Conservation (phyloP, 1,140 invertebrate genomes). For the Drosophila littoralis region DNA sequence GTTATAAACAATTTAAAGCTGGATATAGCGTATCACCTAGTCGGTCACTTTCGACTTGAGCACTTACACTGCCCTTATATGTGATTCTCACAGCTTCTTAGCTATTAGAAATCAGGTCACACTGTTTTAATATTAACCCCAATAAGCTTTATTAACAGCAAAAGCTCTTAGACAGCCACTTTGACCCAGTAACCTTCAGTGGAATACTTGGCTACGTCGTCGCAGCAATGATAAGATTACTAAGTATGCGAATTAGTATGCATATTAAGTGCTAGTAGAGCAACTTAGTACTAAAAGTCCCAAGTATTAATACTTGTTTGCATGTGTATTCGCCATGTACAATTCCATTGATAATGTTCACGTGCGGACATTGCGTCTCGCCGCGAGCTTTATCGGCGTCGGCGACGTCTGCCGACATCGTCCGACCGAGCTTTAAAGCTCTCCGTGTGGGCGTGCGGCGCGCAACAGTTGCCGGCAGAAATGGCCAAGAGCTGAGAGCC, state of each 20-base stretch:
- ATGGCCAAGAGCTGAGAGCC: neutral
- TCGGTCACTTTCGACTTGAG: neutral
- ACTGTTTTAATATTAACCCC: neutral
- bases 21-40: neutral
- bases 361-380: slow-evolving; percentile 42
- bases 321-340: neutral
- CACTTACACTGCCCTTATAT: neutral
- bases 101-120: neutral
- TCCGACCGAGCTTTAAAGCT: slow-evolving; percentile 32
- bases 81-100: neutral
- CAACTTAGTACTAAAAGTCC: slow-evolving; percentile 4
- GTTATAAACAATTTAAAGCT: too few species aligned
- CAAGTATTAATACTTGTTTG: slow-evolving; percentile 4
- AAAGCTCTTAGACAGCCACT: neutral
- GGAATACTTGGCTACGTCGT: neutral
- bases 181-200: slow-evolving; percentile 9
- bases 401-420: slow-evolving; percentile 14
- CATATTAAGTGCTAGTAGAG: neutral
- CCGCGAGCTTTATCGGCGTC: slow-evolving; percentile 19
- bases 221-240: neutral
- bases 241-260: neutral
- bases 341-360: slow-evolving; percentile 64
- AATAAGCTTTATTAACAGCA: neutral
- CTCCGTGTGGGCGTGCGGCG: slow-evolving; percentile 50
- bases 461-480: slow-evolving; percentile 37